Evolutionary conservation across 2,888 invertebrate species (phyloP).

Genomic region (Parnassius orleans): DNA sequence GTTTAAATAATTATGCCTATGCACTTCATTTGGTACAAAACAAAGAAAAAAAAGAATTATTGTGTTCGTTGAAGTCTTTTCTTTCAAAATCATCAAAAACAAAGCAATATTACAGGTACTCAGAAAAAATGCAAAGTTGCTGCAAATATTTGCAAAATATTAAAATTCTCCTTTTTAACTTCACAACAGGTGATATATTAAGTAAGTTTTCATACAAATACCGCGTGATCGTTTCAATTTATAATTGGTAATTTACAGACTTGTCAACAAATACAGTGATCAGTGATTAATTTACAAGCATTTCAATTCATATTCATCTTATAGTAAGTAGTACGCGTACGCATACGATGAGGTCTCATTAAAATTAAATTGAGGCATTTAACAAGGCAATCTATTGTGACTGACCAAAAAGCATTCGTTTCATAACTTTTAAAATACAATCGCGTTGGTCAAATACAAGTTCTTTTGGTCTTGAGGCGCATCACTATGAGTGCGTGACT

Average conservation of each 20-base stretch:
- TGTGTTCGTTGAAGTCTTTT: constrained; percentile 47
- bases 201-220: no score
- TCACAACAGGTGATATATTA: no score
- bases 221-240: no score
- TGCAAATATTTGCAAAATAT: no score
- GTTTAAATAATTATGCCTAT: no score
- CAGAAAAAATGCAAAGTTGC: constrained; percentile 27
- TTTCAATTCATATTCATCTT: constrained; percentile 7
- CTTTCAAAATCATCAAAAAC: constrained; percentile 32
- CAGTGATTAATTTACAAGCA: constrained; percentile 4
- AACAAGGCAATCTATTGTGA: constrained; percentile 9
- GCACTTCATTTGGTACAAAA: no score
- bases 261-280: no score
- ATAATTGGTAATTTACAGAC: no score
- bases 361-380: constrained; percentile 17
- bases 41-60: no score
- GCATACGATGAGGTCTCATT: constrained; percentile 10
- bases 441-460: background rate
- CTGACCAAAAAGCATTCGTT: constrained; percentile 11
- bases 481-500: background rate
- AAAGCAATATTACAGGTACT: constrained; percentile 28
- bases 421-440: constrained; percentile 16
- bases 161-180: no score
- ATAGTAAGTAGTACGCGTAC: constrained; percentile 8
- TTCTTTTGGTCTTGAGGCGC: background rate